These are phyloP conservation scores for Cavia porcellus DNA, from an alignment of 2,113 vertebrate species.

Conservation along the genomic window DNA sequence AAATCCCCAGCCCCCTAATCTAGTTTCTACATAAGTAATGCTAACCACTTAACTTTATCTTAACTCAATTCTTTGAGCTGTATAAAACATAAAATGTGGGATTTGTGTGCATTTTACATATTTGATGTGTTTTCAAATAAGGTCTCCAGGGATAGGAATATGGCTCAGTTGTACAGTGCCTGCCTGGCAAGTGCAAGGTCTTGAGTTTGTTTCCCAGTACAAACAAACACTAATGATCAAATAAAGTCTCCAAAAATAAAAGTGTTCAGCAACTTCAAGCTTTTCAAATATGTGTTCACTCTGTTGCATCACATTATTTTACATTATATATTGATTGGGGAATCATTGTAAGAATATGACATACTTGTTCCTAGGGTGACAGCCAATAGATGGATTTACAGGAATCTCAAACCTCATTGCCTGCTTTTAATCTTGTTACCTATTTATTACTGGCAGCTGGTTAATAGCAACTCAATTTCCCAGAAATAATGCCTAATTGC, in stretches of 20 bases:
- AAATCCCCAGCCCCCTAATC: too few relatives aligned
- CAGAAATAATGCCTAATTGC: not conserved
- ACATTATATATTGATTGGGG: not conserved
- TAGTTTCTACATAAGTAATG: not conserved
- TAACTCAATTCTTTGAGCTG: not conserved
- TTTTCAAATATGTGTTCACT: not conserved
- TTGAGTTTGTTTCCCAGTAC: too few relatives aligned
- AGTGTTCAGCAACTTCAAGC: not conserved
- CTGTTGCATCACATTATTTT: not conserved
- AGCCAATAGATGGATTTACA: not conserved
- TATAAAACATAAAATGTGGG: not conserved
- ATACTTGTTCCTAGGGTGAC: not conserved
- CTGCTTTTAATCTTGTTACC: not conserved
- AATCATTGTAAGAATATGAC: not conserved
- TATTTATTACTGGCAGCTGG: not conserved
- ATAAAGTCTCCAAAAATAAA: not conserved
- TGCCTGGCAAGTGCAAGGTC: too few relatives aligned
- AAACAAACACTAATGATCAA: too few relatives aligned
- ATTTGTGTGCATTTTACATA: not conserved
- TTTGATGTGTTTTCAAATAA: constrained; percentile 5
- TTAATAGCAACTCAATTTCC: not conserved
- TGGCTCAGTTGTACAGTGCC: too few relatives aligned
- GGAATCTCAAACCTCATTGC: not conserved
- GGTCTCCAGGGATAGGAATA: not conserved
- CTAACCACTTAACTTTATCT: not conserved